Conservation (phyloP, 1,140 invertebrate species). For the Trichomalopsis sarcophagae region DNA sequence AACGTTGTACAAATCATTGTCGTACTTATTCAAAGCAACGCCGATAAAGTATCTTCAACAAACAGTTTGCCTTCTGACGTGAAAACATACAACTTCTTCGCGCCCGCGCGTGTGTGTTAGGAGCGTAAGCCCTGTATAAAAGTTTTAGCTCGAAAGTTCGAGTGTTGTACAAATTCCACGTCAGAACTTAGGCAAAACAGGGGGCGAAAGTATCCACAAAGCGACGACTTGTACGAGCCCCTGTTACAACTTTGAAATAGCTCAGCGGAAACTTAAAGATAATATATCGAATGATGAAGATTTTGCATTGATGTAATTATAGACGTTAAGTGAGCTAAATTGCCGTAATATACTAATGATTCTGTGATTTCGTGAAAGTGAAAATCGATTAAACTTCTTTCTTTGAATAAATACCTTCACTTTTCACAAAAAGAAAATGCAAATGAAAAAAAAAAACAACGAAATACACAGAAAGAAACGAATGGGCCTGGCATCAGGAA, state of each 20-base stretch:
- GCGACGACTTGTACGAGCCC: not conserved
- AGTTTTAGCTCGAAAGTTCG: conserved; percentile 9
- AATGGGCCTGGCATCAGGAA: not conserved
- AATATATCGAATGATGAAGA: not conserved
- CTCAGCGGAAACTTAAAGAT: not conserved
- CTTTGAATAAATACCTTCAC: too few relatives aligned
- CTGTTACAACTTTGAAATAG: not conserved
- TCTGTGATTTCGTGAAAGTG: too few relatives aligned
- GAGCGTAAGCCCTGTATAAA: conserved; percentile 2
- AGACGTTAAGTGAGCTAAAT: too few relatives aligned
- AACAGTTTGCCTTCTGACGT: too few relatives aligned
- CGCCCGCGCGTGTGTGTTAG: too few relatives aligned
- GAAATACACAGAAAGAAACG: not conserved
- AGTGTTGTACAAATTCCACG: not conserved
- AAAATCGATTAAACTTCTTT: too few relatives aligned
- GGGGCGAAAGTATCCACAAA: not conserved
- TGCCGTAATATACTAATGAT: too few relatives aligned
- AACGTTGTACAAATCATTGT: too few relatives aligned
- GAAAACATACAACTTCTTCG: too few relatives aligned
- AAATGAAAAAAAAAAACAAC: not conserved
- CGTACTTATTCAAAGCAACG: too few relatives aligned
- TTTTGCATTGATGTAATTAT: too few relatives aligned
- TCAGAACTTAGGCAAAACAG: not conserved
- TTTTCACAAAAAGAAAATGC: not conserved
- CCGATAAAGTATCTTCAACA: too few relatives aligned